Conservation (phyloP, 2,797 vertebrate species). For the Hafferia zeledoni region DNA sequence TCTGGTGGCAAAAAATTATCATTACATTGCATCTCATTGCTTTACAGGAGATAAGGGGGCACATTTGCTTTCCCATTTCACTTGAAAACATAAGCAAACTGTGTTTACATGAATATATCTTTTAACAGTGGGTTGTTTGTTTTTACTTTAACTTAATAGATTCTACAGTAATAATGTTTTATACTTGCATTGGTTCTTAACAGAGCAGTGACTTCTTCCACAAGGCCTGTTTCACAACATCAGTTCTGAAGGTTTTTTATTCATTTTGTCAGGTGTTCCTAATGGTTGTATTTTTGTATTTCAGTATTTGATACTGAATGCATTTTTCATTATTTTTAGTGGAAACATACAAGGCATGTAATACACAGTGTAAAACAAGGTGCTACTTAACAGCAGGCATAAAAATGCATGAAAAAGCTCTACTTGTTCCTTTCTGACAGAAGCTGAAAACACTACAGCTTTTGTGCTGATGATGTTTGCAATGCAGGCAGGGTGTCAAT, state of each 20-base stretch:
- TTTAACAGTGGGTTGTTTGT: rapidly evolving
- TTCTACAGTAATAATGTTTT: not conserved
- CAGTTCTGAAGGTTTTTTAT: not conserved
- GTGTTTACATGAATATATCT: not conserved
- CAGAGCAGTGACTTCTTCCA: not conserved
- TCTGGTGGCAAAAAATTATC: slow-evolving; percentile 54
- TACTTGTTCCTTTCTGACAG: not conserved
- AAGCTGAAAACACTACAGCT: not conserved
- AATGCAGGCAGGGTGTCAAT: not conserved
- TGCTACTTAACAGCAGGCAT: not conserved
- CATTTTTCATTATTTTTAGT: not conserved
- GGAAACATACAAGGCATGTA: not conserved
- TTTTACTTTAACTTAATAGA: not conserved
- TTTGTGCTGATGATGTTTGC: not conserved
- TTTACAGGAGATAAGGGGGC: not conserved
- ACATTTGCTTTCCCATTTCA: not conserved
- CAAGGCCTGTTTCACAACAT: not conserved
- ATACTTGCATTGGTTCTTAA: not conserved
- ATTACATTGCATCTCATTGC: slow-evolving; percentile 25
- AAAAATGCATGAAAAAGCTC: not conserved
- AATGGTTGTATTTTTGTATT: not conserved
- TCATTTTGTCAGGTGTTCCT: not conserved
- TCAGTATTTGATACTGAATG: not conserved
- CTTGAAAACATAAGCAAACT: not conserved
- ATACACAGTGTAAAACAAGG: not conserved